Base-by-base conservation (phyloP, 1,140 invertebrate species). In the Magallana angulata region DNA sequence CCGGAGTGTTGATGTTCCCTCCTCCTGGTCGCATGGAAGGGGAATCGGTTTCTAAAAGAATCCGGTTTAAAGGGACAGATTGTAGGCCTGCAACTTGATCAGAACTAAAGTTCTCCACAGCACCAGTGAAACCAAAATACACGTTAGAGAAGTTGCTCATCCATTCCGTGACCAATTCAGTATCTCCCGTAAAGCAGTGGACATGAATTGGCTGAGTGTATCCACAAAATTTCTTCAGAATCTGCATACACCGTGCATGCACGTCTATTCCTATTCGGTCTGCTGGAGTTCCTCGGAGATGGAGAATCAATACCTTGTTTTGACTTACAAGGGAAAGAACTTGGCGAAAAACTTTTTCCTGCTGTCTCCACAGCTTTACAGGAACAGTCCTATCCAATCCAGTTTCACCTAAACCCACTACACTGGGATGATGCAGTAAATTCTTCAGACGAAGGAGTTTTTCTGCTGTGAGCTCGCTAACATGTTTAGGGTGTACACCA, bases 41-140 rank as follows among this genome's bases (percentile, higher is more conserved):
- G 11, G 71, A 82, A 82, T 86, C 85, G 1, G 76, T 82, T n/a
- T 86, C 85, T 16, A 64, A 36, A 18, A 80, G 68, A 30, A 81
- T 64, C 58, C 85, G 48, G 14, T 80, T 18, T 1, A 11, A 30
- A 57, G 71, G 85, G 12, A 30, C 59, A 11, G 9, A 8, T 2
- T 64, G n/a, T 48, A 86, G 18, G 5, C 64, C 71, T 30, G 57
- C 48, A 16, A 81, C 1, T 7, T 81, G 18, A 14, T 48, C 36
- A 12, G 60, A 16, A 57, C 36, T 36, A 82, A 82, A 82, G 11
- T 48, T 64, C 5, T 48, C 24, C 6, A 86, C 36, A 5, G 58
- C n/a, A 2, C 5, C n/a, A 48, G 85, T 86, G 58, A 60, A 82
- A 11, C 85, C 85, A 82, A 86, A 86, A 82, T 86, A 86, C 0